Percentiles rank a stretch among this genome's conserved stretches.
phyloP scores from a whole-genome alignment of 2,888 invertebrate species.

The Leptinotarsa rubiginosa region DNA sequence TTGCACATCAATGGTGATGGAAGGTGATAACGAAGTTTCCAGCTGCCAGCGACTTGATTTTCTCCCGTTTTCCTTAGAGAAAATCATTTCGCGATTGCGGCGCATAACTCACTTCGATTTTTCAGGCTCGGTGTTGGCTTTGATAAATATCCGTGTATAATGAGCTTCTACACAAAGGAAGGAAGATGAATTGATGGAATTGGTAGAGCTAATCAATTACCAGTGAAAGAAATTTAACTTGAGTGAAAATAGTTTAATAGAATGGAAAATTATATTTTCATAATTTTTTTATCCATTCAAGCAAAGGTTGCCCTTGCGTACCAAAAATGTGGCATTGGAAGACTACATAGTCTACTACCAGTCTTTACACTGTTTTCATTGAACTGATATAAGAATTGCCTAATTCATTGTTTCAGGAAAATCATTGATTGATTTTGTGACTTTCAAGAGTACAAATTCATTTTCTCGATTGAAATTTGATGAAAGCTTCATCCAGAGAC shows the following conservation, averaged over 20 bases:
- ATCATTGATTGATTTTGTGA: too few species aligned
- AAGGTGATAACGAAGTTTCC: constrained; percentile 47
- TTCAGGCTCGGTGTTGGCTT: constrained; percentile 23
- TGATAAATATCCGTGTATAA: constrained; percentile 22
- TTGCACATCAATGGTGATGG: constrained; percentile 45
- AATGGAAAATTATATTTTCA: not conserved
- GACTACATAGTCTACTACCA: too few species aligned
- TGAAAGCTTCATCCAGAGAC: too few species aligned
- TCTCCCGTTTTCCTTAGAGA: constrained; percentile 49
- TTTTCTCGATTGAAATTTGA: too few species aligned
- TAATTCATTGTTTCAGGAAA: too few species aligned
- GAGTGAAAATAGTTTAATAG: not conserved
- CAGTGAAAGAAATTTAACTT: not conserved
- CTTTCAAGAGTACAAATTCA: too few species aligned
- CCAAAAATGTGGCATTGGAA: too few species aligned
- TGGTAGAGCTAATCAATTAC: not conserved
- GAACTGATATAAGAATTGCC: too few species aligned
- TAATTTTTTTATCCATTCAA: too few species aligned
- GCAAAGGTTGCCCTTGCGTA: too few species aligned
- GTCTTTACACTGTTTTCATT: too few species aligned
- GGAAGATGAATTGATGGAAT: constrained; percentile 1
- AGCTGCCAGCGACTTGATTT: constrained; percentile 32
- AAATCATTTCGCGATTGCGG: constrained; percentile 49
- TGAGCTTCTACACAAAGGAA: not conserved
- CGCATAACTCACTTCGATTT: constrained; percentile 40